Evolutionary conservation across 2,113 vertebrate species (phyloP), one percentile per base, ranked within the genome.

Genomic region (Oryzias javanicus): DNA sequence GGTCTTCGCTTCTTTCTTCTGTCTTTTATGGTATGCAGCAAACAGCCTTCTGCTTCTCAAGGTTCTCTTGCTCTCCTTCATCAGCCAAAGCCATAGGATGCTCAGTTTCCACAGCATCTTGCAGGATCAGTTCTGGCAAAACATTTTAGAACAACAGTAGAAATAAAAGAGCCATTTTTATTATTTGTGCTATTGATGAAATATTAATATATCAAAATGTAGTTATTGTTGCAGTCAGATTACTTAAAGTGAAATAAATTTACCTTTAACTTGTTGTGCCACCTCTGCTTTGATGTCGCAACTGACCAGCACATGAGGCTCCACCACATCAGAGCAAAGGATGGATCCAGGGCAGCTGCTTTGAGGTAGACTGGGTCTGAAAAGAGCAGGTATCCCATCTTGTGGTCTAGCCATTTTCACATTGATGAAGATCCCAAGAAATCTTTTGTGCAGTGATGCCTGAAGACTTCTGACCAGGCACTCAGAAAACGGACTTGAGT

Each of bases 401-500:
- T 4, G 25, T 27, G 25, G 4, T 6, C 25, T 6, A 27, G 25
- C 3, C 25, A 27, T 27, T 27, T 27, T 27, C 25, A 27, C 25
- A 27, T 27, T 27, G 25, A 27, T 27, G 25, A 27, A 27, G 0
- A 27, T 27, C 25, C 25, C 25, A 27, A 27, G 25, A 27, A 27
- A 27, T 27, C 25, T 27, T 27, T 27, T 27, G 25, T 27, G 4
- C 25, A 27, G 25, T 10, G 45, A 55, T 40, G 18, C 62, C 46
- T 61, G 63, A 14, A 66, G 63, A 56, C 40, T 49, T 19, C 55
- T 60, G 56, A 60, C 40, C 15, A 6, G 15, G 51, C 14, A 4
- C 46, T 58, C 22, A 56, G 46, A 53, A 55, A 61, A 55, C n/a
- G 12, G 5, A 62, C 52, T 55, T 35, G n/a, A 70, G 58, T 42